phyloP scores from a whole-genome alignment of 2,113 vertebrate species.

The Merops nubicus region DNA sequence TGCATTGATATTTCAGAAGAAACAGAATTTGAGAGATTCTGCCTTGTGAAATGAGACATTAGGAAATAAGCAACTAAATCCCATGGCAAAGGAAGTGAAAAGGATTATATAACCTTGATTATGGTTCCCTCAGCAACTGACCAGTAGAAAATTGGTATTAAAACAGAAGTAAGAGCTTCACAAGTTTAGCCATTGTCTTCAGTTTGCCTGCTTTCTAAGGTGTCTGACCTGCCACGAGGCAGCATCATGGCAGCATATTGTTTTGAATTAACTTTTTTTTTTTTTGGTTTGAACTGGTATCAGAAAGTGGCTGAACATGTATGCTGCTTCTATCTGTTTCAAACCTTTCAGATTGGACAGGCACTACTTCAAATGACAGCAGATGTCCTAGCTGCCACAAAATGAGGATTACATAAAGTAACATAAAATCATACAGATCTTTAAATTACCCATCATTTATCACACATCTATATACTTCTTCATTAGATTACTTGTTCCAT shows the following conservation, averaged over 20 bases:
- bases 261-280: background rate
- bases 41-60: background rate
- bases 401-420: constrained; percentile 17
- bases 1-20: background rate
- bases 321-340: constrained; percentile 36
- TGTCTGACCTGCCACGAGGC: background rate
- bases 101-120: background rate
- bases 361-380: constrained; percentile 38
- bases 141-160: background rate
- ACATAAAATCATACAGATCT: background rate
- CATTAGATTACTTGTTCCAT: background rate
- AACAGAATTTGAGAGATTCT: background rate
- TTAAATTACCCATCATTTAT: background rate
- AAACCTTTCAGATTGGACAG: constrained; percentile 17
- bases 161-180: background rate
- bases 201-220: background rate
- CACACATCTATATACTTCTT: background rate
- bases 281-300: background rate
- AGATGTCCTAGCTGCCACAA: constrained; percentile 26
- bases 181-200: background rate
- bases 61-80: background rate
- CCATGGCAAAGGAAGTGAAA: background rate
- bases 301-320: background rate
- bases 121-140: background rate
- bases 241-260: background rate